Base-by-base conservation (phyloP, 2,888 invertebrate genomes). In the Aleiodes alternator region DNA sequence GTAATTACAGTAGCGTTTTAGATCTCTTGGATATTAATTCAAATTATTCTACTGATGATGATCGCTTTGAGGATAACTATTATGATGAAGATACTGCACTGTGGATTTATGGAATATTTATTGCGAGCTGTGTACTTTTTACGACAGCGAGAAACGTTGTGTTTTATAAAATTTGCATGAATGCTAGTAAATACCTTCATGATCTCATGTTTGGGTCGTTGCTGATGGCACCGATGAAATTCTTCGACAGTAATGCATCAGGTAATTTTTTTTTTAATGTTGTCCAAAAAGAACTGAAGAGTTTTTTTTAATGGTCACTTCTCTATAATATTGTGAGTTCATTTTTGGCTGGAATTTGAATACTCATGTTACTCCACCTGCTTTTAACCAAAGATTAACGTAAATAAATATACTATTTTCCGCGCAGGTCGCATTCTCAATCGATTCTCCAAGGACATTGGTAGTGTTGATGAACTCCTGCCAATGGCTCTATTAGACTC, bases 401-500 rank as follows among this genome's bases (percentile, higher is more conserved):
- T 69, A 55, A 76, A 23, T 50, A 57, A 34, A 38, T 34, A 9
- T 16, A 11, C 8, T 3, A 31, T 4, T n/a, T 56, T 12, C 68
- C 68, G 74, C 23, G 51, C 85, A 93, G 96, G 96, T 48, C 92
- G 95, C 16, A 94, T 96, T 81, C 91, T 96, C 71, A 96, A 96
- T 89, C 90, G 96, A 72, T 96, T 96, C 89, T 95, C 96, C 0
- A 96, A 96, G 87, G 96, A 96, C 85, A 93, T 96, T 90, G 96
- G 96, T 0, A 91, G 94, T 1, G 92, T 96, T 66, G 95, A 96
- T 84, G 95, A 96, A 88, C 90, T 93, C 14, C 87, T 96, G 69
- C 95, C 95, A 0, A 90, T 91, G 77, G 92, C 93, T 84, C 92
- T 93, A 85, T 89, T 94, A 66, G 94, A 94, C 85, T 91, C 93